phyloP scores from a whole-genome alignment of 2,113 vertebrate species.

The Marmota monax region DNA sequence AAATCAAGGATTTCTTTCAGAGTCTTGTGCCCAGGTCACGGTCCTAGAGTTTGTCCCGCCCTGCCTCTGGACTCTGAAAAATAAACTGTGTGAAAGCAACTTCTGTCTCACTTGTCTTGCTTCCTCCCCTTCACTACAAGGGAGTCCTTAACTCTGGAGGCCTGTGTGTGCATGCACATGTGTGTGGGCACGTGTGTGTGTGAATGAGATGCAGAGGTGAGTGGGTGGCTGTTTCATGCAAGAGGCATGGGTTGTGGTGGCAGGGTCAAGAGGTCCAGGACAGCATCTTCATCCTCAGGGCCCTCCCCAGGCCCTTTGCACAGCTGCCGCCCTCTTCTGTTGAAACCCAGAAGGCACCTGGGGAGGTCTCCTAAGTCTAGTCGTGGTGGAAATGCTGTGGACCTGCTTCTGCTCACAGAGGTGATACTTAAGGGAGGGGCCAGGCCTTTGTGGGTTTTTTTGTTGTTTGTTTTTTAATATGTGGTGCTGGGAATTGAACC shows the following conservation, averaged over 20 bases:
- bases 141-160: not conserved
- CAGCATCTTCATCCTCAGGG: not conserved
- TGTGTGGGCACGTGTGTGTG: not conserved
- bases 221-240: not conserved
- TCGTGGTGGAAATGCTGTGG: not conserved
- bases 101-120: not conserved
- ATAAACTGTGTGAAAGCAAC: conserved; percentile 67
- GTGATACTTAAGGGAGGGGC: not conserved
- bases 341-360: too few relatives aligned
- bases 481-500: too few relatives aligned
- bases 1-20: not conserved
- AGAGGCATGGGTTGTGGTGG: not conserved
- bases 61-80: conserved; percentile 9
- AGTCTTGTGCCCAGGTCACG: fast-evolving
- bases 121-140: not conserved
- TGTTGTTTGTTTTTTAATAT: too few relatives aligned
- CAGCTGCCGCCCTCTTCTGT: fast-evolving
- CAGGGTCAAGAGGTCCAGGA: not conserved
- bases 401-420: not conserved
- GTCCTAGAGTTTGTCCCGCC: not conserved
- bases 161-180: too few relatives aligned
- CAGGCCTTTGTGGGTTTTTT: not conserved
- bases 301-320: fast-evolving
- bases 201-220: not conserved
- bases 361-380: not conserved